Evolutionary conservation across 2,113 vertebrate species (phyloP).

Genomic region (Haemorhous mexicanus): DNA sequence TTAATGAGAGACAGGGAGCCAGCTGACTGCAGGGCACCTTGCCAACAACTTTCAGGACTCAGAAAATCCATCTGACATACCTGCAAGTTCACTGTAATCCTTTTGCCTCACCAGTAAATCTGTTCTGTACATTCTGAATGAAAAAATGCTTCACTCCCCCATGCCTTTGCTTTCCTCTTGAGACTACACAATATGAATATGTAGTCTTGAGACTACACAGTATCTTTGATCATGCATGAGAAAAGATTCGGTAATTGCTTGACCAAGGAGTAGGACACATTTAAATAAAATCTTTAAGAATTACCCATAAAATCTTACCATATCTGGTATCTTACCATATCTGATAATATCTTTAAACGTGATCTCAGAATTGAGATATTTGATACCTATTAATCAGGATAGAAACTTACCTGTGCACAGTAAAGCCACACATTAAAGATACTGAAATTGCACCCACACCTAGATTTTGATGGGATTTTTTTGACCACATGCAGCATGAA

Average conservation of each 20-base stretch:
- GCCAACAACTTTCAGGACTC: background rate
- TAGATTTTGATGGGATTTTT: background rate
- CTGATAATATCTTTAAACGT: background rate
- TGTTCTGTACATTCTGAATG: background rate
- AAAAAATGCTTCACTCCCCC: background rate
- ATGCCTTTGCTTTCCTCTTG: background rate
- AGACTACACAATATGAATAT: background rate
- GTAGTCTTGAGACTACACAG: background rate
- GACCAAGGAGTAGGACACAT: background rate
- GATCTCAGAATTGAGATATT: background rate
- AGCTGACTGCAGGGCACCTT: background rate
- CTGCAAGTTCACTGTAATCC: background rate
- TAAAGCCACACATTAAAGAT: background rate
- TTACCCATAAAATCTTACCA: background rate
- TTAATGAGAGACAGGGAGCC: background rate
- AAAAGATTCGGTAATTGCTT: background rate
- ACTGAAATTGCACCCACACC: background rate
- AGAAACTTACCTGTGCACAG: background rate
- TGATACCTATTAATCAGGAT: background rate
- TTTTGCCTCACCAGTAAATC: background rate
- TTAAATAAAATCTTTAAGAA: background rate
- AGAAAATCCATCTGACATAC: background rate
- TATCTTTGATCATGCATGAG: background rate
- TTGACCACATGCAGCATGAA: background rate
- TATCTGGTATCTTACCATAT: background rate